Conservation (phyloP, 2,888 invertebrate species). For the Leptinotarsa rubiginosa region DNA sequence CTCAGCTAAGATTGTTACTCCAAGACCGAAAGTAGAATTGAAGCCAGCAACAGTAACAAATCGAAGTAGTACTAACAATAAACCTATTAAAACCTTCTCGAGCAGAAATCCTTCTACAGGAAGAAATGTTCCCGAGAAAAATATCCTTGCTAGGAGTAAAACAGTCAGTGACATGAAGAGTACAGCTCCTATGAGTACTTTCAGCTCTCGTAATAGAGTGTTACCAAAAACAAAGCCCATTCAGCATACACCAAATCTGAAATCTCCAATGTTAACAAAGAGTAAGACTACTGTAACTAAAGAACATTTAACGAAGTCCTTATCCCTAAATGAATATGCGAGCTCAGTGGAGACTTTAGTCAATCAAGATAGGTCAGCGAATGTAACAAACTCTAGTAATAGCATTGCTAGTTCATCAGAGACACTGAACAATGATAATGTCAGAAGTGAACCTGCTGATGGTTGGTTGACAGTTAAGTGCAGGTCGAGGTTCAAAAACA, state of each 20-base stretch:
- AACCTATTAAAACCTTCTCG: constrained; percentile 30
- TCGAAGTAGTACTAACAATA: constrained; percentile 34
- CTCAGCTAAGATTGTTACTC: constrained; percentile 57
- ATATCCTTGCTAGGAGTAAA: constrained; percentile 59
- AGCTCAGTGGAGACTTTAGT: constrained; percentile 64
- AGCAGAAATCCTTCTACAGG: neutral
- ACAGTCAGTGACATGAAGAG: constrained; percentile 64
- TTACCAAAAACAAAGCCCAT: constrained; percentile 30
- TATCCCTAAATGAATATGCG: constrained; percentile 55
- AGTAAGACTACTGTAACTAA: constrained; percentile 56
- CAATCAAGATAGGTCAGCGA: constrained; percentile 57
- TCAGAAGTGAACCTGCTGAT: constrained; percentile 68
- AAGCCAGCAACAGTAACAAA: constrained; percentile 44
- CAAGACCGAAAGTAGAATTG: constrained; percentile 56
- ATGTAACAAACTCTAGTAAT: constrained; percentile 58
- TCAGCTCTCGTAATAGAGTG: constrained; percentile 2
- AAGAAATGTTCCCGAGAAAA: constrained; percentile 28
- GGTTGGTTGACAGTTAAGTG: constrained; percentile 94
- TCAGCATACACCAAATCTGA: neutral
- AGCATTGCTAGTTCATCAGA: constrained; percentile 71
- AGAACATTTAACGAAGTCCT: constrained; percentile 53
- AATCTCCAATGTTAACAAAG: constrained; percentile 44
- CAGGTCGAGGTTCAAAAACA: constrained; percentile 71
- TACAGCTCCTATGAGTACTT: constrained; percentile 13
- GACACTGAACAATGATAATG: constrained; percentile 70